Percentiles rank a stretch among this genome's conserved stretches.
These are phyloP conservation scores for Vanessa cardui DNA, from an alignment of 2,888 invertebrate species.

Conservation along the genomic window DNA sequence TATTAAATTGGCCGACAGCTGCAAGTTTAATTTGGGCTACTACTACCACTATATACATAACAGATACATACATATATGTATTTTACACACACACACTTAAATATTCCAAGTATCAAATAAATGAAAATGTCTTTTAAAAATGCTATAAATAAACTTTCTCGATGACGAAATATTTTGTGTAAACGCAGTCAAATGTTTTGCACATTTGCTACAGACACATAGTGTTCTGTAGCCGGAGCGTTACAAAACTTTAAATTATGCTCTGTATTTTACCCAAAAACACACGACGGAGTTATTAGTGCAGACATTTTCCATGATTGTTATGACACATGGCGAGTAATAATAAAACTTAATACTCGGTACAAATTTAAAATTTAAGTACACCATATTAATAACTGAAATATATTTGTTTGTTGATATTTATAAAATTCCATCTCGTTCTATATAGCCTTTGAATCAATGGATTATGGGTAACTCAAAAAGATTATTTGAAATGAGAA, in stretches of 20 bases:
- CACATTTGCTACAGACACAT: constrained; percentile 1
- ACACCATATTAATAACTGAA: too few species aligned
- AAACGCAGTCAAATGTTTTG: constrained; percentile 1
- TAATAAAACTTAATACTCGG: background rate
- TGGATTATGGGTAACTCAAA: too few species aligned
- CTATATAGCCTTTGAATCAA: too few species aligned
- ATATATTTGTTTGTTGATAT: too few species aligned
- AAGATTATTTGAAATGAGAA: too few species aligned
- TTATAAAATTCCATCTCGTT: too few species aligned
- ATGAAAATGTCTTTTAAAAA: background rate
- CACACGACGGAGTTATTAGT: constrained; percentile 5
- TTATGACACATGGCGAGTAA: constrained; percentile 4
- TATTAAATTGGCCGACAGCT: constrained; percentile 4
- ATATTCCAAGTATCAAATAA: background rate
- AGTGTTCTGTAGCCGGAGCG: background rate
- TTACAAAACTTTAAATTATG: constrained; percentile 12
- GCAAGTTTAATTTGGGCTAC: background rate
- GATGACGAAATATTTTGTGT: background rate
- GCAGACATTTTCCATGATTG: constrained; percentile 6
- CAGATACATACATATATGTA: background rate
- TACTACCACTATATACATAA: background rate
- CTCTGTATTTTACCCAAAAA: constrained; percentile 8
- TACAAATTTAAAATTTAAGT: background rate
- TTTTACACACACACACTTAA: background rate
- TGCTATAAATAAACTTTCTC: background rate